These are phyloP conservation scores for Tragelaphus scriptus DNA, from an alignment of 2,113 vertebrate genomes.

Conservation along the genomic window DNA sequence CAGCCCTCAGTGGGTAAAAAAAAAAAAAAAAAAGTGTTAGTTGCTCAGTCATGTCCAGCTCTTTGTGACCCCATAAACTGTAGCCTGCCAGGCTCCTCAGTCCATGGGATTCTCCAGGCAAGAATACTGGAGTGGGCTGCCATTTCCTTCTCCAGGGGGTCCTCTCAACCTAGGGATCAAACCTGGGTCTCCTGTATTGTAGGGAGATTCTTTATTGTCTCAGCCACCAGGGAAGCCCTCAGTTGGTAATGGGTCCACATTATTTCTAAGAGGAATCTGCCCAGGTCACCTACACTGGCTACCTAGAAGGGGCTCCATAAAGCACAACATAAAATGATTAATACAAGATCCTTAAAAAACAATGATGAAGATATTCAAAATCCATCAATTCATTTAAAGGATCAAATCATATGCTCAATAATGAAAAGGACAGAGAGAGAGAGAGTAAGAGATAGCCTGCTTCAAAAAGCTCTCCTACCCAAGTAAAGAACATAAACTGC, in stretches of 20 bases:
- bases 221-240: background rate
- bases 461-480: background rate
- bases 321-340: background rate
- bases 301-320: background rate
- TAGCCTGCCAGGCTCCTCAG: background rate
- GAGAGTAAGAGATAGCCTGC: background rate
- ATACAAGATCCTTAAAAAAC: background rate
- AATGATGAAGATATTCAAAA: conserved; percentile 15
- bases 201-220: background rate
- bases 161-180: background rate
- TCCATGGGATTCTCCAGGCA: background rate
- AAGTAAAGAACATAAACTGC: background rate
- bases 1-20: background rate
- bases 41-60: background rate
- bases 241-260: background rate
- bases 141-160: background rate
- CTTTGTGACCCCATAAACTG: background rate
- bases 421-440: background rate
- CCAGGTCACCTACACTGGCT: background rate
- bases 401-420: background rate
- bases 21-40: background rate
- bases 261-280: background rate
- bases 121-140: background rate
- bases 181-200: background rate
- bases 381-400: background rate